phyloP scores from a whole-genome alignment of 2,888 invertebrate genomes.

The Cepaea hortensis region DNA sequence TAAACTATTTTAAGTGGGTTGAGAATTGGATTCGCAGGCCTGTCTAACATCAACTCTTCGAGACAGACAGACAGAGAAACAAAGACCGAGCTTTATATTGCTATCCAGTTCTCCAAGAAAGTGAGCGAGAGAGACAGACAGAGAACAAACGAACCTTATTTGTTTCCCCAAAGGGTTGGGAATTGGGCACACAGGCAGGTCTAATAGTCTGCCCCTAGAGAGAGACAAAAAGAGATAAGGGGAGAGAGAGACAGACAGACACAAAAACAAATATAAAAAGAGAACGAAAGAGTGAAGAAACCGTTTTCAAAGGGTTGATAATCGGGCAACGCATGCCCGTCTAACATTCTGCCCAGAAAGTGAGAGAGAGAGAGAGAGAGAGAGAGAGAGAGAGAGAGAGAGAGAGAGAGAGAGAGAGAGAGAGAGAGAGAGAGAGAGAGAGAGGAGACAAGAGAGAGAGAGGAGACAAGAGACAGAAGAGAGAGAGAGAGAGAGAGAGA shows the following conservation, averaged over 20 bases:
- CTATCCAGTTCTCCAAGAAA: too few relatives aligned
- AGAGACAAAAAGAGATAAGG: too few relatives aligned
- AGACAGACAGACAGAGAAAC: not conserved
- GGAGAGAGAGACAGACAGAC: too few relatives aligned
- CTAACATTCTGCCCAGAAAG: not conserved
- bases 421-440: not conserved
- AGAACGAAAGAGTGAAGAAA: not conserved
- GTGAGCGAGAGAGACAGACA: too few relatives aligned
- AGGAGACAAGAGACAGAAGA: not conserved
- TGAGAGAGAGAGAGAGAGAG: not conserved
- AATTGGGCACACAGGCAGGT: too few relatives aligned
- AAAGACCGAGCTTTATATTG: not conserved
- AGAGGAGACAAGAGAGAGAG: not conserved
- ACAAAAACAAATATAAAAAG: not conserved
- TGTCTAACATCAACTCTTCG: not conserved
- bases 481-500: not conserved
- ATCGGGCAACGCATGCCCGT: not conserved
- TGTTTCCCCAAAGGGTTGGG: too few relatives aligned
- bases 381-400: not conserved
- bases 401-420: not conserved
- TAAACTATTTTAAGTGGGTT: not conserved
- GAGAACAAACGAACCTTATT: too few relatives aligned
- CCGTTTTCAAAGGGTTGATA: too few relatives aligned
- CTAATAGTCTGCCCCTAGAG: too few relatives aligned
- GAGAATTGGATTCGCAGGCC: too few relatives aligned